Evolutionary conservation across 2,113 vertebrate species (phyloP), one percentile per base, ranked within the genome.

Genomic region (Lanius ludovicianus): DNA sequence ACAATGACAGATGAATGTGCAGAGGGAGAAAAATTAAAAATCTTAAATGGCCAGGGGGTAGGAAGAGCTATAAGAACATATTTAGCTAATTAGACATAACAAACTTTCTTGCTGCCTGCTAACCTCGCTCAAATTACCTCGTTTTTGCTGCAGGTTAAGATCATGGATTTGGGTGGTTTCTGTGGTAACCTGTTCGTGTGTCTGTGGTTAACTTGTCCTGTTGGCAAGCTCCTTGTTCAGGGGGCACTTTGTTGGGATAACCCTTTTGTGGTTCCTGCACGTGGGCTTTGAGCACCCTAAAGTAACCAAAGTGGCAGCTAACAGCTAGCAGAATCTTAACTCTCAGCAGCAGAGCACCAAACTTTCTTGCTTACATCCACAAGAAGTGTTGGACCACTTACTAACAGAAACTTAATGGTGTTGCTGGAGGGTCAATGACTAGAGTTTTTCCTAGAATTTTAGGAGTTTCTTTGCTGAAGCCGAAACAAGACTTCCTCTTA

Each of bases 11-110:
- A 68, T 46, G 1, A 44, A 42, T 49, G 14, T 64, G 20, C 10
- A 59, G 37, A 69, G 41, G 49, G 31, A 82, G 13, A 77, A 90
- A 94, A 93, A 68, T 16, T 35, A 42, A 76, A 82, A 87, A 62
- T 42, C n/a, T 37, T 79, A 57, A 73, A 28, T 39, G 23, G n/a
- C n/a, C 7, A 2, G 46, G 57, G 31, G 37, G 41, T 65, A 89
- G 44, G 57, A 93, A 93, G 37, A 27, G 8, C 31, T 57, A 7
- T 37, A 60, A 82, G 56, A 87, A 89, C 9, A 22, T 27, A 35
- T 57, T 95, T 93, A 62, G 23, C 37, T 93, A 73, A 89, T 92
- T 79, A 82, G 74, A 53, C 20, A 65, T 57, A 96, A 53, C 31
- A 79, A 89, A 37, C 15, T 65, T 35, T 79, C 65, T 69, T 65